These are phyloP conservation scores for Heliconius hortense DNA, from an alignment of 2,888 invertebrate species.

Conservation along the genomic window DNA sequence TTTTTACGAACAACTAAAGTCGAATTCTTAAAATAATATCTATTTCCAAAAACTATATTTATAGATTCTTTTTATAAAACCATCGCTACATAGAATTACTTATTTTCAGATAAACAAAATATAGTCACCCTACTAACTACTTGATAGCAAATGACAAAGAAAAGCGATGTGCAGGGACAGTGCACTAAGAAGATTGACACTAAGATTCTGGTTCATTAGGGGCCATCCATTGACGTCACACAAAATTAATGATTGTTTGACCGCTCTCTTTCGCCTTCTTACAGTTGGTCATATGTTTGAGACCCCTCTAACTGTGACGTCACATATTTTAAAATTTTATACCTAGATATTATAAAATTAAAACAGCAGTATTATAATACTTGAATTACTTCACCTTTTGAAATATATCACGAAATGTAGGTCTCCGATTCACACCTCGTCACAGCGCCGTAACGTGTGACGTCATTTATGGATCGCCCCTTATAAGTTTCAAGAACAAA, in stretches of 20 bases:
- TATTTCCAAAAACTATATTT: conserved; percentile 27
- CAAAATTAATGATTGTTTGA: neutral
- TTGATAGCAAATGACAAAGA: conserved; percentile 17
- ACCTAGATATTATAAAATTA: neutral
- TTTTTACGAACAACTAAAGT: neutral
- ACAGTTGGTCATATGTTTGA: neutral
- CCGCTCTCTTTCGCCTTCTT: neutral
- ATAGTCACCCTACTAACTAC: conserved; percentile 17
- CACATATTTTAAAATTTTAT: neutral
- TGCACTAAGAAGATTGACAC: conserved; percentile 48
- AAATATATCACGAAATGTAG: too few species aligned
- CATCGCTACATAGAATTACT: conserved; percentile 9
- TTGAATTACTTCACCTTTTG: too few species aligned
- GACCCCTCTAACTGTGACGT: neutral
- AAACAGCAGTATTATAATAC: too few species aligned
- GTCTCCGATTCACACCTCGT: too few species aligned
- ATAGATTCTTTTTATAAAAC: conserved; percentile 33
- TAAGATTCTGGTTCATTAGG: conserved; percentile 49
- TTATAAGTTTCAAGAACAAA: neutral
- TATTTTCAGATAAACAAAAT: conserved; percentile 12
- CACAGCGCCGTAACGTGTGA: neutral
- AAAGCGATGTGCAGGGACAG: conserved; percentile 28
- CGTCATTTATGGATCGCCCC: neutral
- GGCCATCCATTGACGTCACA: neutral
- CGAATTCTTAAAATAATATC: conserved; percentile 15